Percentiles rank a stretch among this genome's conserved stretches.
Conservation (phyloP, 1,140 invertebrate species). For the Drosophila kohkoa region DNA sequence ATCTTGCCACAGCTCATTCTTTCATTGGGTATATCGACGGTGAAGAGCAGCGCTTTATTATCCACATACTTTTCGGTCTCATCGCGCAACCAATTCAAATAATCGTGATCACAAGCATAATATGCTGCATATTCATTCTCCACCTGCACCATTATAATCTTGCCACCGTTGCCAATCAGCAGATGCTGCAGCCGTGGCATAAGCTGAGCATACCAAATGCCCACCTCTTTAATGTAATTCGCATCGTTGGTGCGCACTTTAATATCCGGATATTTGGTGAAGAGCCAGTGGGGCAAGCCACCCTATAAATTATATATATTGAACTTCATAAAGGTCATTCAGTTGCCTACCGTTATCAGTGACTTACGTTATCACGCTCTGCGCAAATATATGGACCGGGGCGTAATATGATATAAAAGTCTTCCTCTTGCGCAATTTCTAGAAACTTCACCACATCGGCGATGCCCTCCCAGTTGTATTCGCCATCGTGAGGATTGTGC, state of each 20-base stretch:
- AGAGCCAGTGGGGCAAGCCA: conserved; percentile 93
- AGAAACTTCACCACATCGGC: conserved; percentile 92
- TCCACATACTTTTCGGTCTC: conserved; percentile 87
- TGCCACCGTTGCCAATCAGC: conserved; percentile 90
- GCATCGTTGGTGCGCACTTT: conserved; percentile 88
- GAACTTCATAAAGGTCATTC: not conserved
- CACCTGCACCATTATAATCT: conserved; percentile 94
- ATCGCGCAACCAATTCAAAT: conserved; percentile 88
- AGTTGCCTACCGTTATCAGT: not conserved
- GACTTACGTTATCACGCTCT: conserved; percentile 88
- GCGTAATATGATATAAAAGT: conserved; percentile 93
- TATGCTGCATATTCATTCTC: conserved; percentile 97
- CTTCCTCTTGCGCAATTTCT: conserved; percentile 91
- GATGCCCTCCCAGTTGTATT: conserved; percentile 91
- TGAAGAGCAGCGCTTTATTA: conserved; percentile 91
- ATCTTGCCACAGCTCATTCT: conserved; percentile 88
- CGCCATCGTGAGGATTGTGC: conserved; percentile 92
- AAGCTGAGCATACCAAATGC: conserved; percentile 87
- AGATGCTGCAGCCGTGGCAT: conserved; percentile 87
- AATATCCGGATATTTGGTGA: conserved; percentile 89
- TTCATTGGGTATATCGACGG: conserved; percentile 89
- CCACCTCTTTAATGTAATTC: conserved; percentile 87
- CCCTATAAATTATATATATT: conserved; percentile 85
- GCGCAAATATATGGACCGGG: conserved; percentile 98
- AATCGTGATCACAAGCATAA: conserved; percentile 89